Percentiles rank a stretch among this genome's conserved stretches.
Conservation (phyloP, 2,113 vertebrate species). For the Leucoraja erinaceus region DNA sequence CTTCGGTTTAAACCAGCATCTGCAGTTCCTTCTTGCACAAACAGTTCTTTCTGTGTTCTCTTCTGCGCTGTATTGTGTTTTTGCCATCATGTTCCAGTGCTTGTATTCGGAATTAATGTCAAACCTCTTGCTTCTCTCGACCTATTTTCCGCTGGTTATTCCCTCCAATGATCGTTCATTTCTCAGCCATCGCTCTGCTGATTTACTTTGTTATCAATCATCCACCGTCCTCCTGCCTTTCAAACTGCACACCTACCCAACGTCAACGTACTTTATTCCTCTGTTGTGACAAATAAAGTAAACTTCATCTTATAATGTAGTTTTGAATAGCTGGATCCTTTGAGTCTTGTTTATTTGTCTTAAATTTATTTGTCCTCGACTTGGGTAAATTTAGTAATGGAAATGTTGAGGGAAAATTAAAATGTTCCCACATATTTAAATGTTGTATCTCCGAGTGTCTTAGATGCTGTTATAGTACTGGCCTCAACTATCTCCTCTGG, state of each 20-base stretch:
- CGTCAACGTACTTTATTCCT: too few relatives aligned
- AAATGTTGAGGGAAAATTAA: not conserved
- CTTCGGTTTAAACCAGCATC: too few relatives aligned
- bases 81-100: not conserved
- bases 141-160: not conserved
- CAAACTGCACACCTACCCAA: not conserved
- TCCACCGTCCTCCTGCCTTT: not conserved
- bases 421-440: not conserved
- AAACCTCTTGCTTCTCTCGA: not conserved
- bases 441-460: not conserved
- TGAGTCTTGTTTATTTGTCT: not conserved
- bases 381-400: not conserved
- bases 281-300: too few relatives aligned
- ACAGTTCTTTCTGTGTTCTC: too few relatives aligned
- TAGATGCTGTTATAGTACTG: too few relatives aligned
- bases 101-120: not conserved
- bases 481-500: too few relatives aligned
- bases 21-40: too few relatives aligned
- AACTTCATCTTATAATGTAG: not conserved
- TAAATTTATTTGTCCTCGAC: not conserved
- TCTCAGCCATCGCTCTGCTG: not conserved
- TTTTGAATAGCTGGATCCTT: not conserved
- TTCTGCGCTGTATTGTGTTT: too few relatives aligned
- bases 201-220: not conserved
- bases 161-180: not conserved